A percentile compares a stretch with the other conserved stretches of the same genome.
Conservation (phyloP, 2,797 vertebrate genomes). For the Molossus alvarezi region DNA sequence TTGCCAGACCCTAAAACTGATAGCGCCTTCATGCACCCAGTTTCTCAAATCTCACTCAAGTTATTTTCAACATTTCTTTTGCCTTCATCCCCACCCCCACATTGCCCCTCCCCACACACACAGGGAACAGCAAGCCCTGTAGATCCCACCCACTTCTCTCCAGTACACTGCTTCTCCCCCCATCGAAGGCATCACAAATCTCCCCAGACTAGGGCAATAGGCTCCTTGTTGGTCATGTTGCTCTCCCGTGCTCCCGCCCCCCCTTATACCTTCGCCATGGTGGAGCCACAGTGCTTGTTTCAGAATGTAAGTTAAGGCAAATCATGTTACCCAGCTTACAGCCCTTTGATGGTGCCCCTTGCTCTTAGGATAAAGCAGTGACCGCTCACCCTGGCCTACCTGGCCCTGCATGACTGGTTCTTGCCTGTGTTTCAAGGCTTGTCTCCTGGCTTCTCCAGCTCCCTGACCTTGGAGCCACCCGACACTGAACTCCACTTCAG, state of each 20-base stretch:
- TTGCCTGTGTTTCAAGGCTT: not conserved
- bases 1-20: not conserved
- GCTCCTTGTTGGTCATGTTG: not conserved
- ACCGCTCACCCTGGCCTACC: rapidly evolving
- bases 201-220: not conserved
- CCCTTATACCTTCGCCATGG: not conserved
- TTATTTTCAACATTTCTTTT: not conserved
- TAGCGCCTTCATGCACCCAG: not conserved
- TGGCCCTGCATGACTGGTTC: too few relatives aligned
- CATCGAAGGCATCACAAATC: not conserved
- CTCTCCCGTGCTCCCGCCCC: not conserved
- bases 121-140: not conserved
- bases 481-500: not conserved
- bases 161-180: not conserved
- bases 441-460: not conserved
- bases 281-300: not conserved
- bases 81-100: not conserved
- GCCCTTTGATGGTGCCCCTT: not conserved
- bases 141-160: not conserved
- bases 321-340: too few relatives aligned
- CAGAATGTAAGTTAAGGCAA: not conserved
- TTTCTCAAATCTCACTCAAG: not conserved
- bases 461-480: not conserved
- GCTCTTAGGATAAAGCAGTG: not conserved
- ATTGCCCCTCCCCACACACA: not conserved